A percentile compares a stretch with the other conserved stretches of the same genome.
These are phyloP conservation scores for Sula dactylatra DNA, from an alignment of 2,113 vertebrate species.

Conservation along the genomic window DNA sequence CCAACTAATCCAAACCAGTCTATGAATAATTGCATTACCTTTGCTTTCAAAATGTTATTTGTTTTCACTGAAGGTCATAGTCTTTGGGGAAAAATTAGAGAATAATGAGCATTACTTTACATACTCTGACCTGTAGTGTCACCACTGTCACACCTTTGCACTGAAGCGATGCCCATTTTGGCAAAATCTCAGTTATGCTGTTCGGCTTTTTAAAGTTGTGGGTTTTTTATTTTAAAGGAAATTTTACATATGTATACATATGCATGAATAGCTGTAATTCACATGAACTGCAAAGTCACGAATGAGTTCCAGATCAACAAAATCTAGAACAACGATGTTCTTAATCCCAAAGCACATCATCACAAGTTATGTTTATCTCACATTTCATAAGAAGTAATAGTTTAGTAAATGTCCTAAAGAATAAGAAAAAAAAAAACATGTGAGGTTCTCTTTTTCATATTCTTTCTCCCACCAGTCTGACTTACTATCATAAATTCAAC, in stretches of 20 bases:
- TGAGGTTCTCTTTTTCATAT: not conserved
- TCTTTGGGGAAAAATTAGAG: slow-evolving; percentile 60
- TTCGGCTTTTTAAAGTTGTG: not conserved
- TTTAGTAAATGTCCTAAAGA: not conserved
- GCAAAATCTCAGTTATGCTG: not conserved
- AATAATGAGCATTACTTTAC: slow-evolving; percentile 69
- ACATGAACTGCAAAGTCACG: not conserved
- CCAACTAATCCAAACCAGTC: slow-evolving; percentile 32
- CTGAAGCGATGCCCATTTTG: not conserved
- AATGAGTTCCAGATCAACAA: not conserved
- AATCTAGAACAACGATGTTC: not conserved
- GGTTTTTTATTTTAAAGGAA: not conserved
- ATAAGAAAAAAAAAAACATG: not conserved
- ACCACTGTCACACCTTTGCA: slow-evolving; percentile 45
- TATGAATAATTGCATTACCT: slow-evolving; percentile 66
- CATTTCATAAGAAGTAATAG: not conserved
- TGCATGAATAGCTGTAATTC: not conserved
- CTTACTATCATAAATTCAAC: not conserved
- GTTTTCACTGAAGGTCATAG: slow-evolving; percentile 51
- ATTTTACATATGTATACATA: not conserved
- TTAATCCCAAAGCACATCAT: not conserved
- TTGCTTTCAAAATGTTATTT: slow-evolving; percentile 64
- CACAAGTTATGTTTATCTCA: not conserved
- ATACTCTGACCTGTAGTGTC: slow-evolving; percentile 37
- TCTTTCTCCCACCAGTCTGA: not conserved